Evolutionary conservation across 2,113 vertebrate genomes (phyloP).

Genomic region (Patagioenas fasciata): DNA sequence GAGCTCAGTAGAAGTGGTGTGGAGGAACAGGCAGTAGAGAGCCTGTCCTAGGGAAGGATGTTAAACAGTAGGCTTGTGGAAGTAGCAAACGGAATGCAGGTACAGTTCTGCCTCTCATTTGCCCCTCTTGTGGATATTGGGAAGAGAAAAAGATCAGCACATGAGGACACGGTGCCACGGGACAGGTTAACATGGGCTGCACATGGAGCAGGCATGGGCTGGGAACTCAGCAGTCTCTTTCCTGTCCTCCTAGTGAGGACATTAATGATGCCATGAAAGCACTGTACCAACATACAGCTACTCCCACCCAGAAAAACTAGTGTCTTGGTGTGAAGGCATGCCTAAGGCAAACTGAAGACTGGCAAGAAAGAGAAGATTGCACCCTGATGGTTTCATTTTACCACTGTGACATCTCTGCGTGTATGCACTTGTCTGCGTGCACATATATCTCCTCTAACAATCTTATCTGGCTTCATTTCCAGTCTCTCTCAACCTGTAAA

Average conservation of each 20-base stretch:
- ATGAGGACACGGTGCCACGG: background rate
- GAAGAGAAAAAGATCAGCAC: background rate
- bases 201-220: background rate
- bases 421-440: background rate
- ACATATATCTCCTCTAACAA: background rate
- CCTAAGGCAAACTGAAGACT: background rate
- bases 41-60: background rate
- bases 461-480: background rate
- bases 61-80: background rate
- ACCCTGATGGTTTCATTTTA: background rate
- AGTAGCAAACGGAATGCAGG: background rate
- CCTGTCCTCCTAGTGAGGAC: background rate
- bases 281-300: background rate
- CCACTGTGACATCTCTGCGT: background rate
- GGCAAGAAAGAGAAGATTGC: background rate
- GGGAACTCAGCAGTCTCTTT: background rate
- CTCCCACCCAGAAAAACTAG: background rate
- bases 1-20: background rate
- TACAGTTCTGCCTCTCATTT: background rate
- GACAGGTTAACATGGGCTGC: background rate
- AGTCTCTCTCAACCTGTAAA: background rate
- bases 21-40: background rate
- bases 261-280: background rate
- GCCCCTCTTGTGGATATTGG: background rate
- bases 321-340: background rate